Evolutionary conservation across 2,113 vertebrate genomes (phyloP), one percentile per base, ranked within the genome.

Genomic region (Rhabdomys dilectus): DNA sequence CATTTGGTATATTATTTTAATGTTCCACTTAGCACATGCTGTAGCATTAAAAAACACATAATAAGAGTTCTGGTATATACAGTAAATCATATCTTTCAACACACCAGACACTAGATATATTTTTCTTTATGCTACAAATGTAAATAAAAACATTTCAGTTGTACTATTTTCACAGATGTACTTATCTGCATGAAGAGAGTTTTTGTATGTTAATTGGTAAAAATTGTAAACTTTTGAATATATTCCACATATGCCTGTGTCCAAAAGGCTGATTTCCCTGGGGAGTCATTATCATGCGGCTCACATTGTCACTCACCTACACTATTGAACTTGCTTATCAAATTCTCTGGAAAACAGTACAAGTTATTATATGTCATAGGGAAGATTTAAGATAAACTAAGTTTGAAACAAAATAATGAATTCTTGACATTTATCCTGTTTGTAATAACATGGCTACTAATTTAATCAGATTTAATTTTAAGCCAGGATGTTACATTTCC

Each of bases 321-420:
- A 98, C 98, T 98, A 97, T 98, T 98, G 97, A 98, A 98, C 98
- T 98, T 98, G 98, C 97, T 88, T 98, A 98, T 98, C 98, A 98
- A 98, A 98, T 98, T 98, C 98, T 98, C 98, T 98, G 98, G 93
- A 97, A 98, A 98, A 98, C 92, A 97, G 96, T 98, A 98, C 97
- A 98, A 97, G 97, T 98, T 99, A 98, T 98, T 98, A 98, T 82
- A 56, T 98, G 98, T 98, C 98, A 98, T 96, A 98, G 97, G 98
- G 92, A 97, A 99, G 98, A 98, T 99, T 98, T 98, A 98, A 97
- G 98, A 98, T 98, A 98, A 99, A 98, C 97, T 98, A 98, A 97
- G 97, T 98, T 98, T 98, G 97, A 98, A 98, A 98, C 94, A 98
- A 97, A 98, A 97, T 98, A 98, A 98, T 98, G 97, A 98, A 98